Percentiles rank a stretch among this genome's conserved stretches.
Evolutionary conservation across 2,888 invertebrate species (phyloP).

Genomic region (Cerastis leucographa): DNA sequence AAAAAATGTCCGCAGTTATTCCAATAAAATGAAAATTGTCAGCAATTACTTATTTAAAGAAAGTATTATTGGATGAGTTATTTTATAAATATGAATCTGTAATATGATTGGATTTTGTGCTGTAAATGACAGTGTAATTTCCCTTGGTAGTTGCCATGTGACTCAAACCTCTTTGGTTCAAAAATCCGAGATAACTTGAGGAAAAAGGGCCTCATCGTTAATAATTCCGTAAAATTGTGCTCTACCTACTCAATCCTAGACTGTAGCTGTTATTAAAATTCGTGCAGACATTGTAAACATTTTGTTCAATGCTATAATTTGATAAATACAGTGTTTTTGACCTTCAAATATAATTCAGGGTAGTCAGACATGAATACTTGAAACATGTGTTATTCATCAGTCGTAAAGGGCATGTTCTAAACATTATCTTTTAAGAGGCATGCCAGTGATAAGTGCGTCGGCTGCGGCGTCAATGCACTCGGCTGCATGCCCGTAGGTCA

Average conservation of each 20-base stretch:
- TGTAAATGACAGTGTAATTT: not conserved
- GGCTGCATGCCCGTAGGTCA: constrained; percentile 89
- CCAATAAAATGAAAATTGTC: too few relatives aligned
- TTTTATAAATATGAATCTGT: not conserved
- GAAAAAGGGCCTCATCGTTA: constrained; percentile 33
- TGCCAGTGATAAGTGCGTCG: constrained; percentile 88
- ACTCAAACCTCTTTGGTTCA: constrained; percentile 1
- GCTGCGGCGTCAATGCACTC: constrained; percentile 89
- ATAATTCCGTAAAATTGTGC: constrained; percentile 21
- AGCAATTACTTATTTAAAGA: too few relatives aligned
- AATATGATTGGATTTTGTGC: not conserved
- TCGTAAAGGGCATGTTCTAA: constrained; percentile 82
- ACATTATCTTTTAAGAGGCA: constrained; percentile 89
- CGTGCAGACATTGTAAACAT: constrained; percentile 62
- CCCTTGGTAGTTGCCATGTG: not conserved
- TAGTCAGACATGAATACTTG: constrained; percentile 83
- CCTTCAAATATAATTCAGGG: constrained; percentile 80
- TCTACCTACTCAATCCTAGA: constrained; percentile 36
- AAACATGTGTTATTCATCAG: constrained; percentile 88
- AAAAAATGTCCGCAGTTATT: too few relatives aligned
- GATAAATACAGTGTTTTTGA: constrained; percentile 76
- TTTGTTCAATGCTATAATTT: constrained; percentile 56
- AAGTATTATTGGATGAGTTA: too few relatives aligned
- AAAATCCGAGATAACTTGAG: constrained; percentile 29
- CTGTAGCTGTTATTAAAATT: constrained; percentile 51